phyloP scores from a whole-genome alignment of 2,888 invertebrate species.

The Pyrgus malvae region DNA sequence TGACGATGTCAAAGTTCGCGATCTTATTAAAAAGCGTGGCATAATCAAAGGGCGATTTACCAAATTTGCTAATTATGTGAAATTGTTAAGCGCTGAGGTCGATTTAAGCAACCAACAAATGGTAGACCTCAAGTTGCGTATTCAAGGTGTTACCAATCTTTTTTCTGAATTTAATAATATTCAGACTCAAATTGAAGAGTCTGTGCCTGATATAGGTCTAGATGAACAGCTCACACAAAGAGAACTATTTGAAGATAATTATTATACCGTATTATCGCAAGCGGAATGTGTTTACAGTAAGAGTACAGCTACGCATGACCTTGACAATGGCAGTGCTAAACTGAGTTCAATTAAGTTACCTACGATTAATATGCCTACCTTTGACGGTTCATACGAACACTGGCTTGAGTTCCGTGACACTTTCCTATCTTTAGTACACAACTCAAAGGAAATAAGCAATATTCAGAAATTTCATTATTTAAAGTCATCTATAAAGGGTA shows the following conservation, averaged over 20 bases:
- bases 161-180: background rate
- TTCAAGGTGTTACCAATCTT: background rate
- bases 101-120: background rate
- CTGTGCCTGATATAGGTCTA: background rate
- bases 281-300: background rate
- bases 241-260: background rate
- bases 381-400: background rate
- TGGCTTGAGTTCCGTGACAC: background rate
- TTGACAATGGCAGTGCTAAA: background rate
- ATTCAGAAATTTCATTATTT: background rate
- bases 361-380: background rate
- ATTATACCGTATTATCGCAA: background rate
- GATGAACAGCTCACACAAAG: background rate
- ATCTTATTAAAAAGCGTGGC: background rate
- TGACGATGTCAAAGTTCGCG: background rate
- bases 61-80: background rate
- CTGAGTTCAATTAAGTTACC: background rate
- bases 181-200: background rate
- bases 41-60: background rate
- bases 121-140: background rate
- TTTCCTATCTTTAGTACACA: background rate
- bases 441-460: background rate
- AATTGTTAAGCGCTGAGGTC: background rate
- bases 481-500: background rate
- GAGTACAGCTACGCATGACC: background rate